Conservation (phyloP, 2,113 vertebrate genomes). For the Martes martes region DNA sequence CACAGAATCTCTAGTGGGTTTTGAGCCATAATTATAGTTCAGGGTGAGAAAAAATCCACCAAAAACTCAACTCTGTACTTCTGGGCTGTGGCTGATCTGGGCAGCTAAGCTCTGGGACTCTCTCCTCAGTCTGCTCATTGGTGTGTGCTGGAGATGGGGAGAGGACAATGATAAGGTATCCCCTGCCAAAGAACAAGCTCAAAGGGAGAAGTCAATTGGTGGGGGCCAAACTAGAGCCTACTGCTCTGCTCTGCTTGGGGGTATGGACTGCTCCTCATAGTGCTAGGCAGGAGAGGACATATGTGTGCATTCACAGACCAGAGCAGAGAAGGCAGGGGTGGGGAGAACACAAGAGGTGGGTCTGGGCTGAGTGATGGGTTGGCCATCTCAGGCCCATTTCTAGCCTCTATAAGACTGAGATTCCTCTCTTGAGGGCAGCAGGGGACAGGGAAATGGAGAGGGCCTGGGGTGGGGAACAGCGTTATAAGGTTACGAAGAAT, state of each 20-base stretch:
- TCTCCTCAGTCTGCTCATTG: neutral
- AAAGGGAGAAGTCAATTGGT: neutral
- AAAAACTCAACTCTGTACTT: neutral
- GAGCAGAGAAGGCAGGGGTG: neutral
- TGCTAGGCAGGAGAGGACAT: neutral
- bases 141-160: neutral
- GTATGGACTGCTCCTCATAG: neutral
- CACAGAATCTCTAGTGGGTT: neutral
- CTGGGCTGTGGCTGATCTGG: neutral
- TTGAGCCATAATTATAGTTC: neutral
- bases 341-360: neutral
- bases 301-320: neutral
- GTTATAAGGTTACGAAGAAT: neutral
- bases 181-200: neutral
- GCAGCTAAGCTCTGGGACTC: neutral
- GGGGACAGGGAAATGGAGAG: neutral
- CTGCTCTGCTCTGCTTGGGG: neutral
- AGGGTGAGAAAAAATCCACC: neutral
- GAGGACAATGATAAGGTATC: neutral
- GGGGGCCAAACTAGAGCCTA: neutral
- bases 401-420: neutral
- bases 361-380: neutral
- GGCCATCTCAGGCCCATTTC: neutral
- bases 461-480: accelerated
- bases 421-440: neutral